phyloP scores from a whole-genome alignment of 37 sponge, comb jelly and placozoan genomes.

The Dysidea cf. avara region DNA sequence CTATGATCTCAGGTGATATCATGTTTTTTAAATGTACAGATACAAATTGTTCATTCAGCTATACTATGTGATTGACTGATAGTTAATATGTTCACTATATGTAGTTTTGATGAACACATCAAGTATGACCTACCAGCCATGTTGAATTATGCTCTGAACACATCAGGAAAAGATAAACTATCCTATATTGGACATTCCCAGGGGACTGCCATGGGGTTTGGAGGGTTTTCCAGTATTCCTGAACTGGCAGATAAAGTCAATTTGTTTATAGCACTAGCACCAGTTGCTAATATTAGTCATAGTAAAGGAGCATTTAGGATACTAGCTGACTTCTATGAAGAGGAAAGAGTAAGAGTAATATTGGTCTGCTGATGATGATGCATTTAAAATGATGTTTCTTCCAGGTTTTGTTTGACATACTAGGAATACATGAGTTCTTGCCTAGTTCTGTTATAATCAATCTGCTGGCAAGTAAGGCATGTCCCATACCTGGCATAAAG shows the following conservation, averaged over 20 bases:
- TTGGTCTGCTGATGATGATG: too few species aligned
- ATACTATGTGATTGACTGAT: too few species aligned
- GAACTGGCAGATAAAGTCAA: slow-evolving; percentile 61
- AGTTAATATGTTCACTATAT: too few species aligned
- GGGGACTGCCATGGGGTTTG: slow-evolving; percentile 90
- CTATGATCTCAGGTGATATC: too few species aligned
- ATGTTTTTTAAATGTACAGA: too few species aligned
- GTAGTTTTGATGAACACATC: slow-evolving; percentile 85
- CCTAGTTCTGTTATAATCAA: slow-evolving; percentile 27
- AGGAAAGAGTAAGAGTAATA: slow-evolving; percentile 8
- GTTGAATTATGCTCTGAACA: slow-evolving; percentile 72
- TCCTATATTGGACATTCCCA: slow-evolving; percentile 95
- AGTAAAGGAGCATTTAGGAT: slow-evolving; percentile 51
- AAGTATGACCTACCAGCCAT: slow-evolving; percentile 82
- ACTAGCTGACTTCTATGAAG: slow-evolving; percentile 39
- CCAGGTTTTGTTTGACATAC: slow-evolving; percentile 16
- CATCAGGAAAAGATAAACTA: slow-evolving; percentile 47
- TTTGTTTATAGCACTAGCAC: slow-evolving; percentile 81
- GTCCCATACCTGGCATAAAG: slow-evolving; percentile 2
- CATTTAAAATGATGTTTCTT: not conserved
- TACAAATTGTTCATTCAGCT: too few species aligned
- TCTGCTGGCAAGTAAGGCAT: slow-evolving; percentile 15
- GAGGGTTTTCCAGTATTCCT: slow-evolving; percentile 79
- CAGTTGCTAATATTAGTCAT: slow-evolving; percentile 65
- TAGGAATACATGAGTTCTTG: slow-evolving; percentile 50